phyloP scores from a whole-genome alignment of 37 sponge, comb jelly and placozoan genomes.

The Geodia barretti region DNA sequence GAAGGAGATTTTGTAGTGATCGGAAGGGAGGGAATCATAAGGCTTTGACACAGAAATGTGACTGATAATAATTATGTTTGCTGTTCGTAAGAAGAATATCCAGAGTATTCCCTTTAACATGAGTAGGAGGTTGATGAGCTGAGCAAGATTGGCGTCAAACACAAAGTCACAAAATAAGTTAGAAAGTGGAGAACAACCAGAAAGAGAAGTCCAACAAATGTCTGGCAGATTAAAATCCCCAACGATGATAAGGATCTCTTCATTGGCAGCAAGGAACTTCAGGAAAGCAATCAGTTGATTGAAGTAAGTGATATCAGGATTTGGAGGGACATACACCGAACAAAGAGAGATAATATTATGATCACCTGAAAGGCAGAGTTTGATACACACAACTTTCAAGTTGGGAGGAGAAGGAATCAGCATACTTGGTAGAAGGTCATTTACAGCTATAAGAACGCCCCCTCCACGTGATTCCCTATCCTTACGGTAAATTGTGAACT shows the following conservation, averaged over 20 bases:
- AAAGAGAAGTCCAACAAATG: slow-evolving; percentile 26
- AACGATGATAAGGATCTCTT: slow-evolving; percentile 4
- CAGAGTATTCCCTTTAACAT: slow-evolving; percentile 37
- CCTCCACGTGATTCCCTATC: slow-evolving; percentile 43
- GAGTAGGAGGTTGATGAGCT: slow-evolving; percentile 37
- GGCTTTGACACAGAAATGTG: no score
- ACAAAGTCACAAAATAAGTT: slow-evolving; percentile 30
- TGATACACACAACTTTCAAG: slow-evolving; percentile 23
- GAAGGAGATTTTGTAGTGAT: slow-evolving; percentile 22
- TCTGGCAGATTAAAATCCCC: slow-evolving; percentile 55
- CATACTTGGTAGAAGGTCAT: slow-evolving; percentile 11
- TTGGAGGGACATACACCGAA: slow-evolving; percentile 34
- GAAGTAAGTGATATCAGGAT: neutral
- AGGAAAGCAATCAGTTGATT: neutral
- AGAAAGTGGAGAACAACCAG: neutral
- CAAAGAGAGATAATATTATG: neutral
- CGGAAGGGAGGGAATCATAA: slow-evolving; percentile 18
- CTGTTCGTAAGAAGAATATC: slow-evolving; percentile 25
- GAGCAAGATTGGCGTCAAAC: slow-evolving; percentile 24
- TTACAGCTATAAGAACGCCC: no score
- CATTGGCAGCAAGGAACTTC: neutral
- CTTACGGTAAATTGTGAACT: slow-evolving; percentile 33
- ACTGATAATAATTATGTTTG: neutral
- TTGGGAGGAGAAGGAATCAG: slow-evolving; percentile 8
- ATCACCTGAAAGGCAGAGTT: neutral